Evolutionary conservation across 2,888 invertebrate genomes (phyloP).

Genomic region (Abscondita cerata): DNA sequence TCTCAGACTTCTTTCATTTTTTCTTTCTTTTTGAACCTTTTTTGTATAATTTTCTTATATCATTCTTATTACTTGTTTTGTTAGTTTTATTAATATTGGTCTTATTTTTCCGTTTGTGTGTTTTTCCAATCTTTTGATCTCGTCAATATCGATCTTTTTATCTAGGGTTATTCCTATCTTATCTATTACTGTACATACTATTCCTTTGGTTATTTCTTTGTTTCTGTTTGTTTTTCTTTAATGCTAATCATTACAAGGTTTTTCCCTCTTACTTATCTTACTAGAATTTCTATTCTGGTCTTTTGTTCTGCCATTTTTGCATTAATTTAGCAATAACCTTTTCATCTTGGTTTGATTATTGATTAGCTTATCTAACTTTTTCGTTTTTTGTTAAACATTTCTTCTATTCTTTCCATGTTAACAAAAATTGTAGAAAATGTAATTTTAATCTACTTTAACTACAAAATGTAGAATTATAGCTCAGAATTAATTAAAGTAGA

Average conservation of each 20-base stretch:
- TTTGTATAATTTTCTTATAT: conserved; percentile 10
- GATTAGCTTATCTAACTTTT: neutral
- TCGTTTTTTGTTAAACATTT: neutral
- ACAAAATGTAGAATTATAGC: too few relatives aligned
- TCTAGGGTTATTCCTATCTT: too few relatives aligned
- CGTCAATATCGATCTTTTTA: neutral
- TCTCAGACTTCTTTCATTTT: conserved; percentile 1
- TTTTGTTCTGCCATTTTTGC: neutral
- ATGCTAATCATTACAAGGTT: conserved; percentile 1
- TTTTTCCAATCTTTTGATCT: conserved; percentile 1
- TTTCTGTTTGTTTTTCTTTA: neutral
- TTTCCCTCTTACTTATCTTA: conserved; percentile 2
- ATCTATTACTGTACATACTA: conserved; percentile 3
- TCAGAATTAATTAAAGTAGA: too few relatives aligned
- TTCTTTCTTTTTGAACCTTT: conserved; percentile 1
- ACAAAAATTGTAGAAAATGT: too few relatives aligned
- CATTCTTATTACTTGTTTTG: conserved; percentile 3
- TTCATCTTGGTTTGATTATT: neutral
- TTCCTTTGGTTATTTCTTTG: conserved; percentile 3
- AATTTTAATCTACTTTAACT: too few relatives aligned
- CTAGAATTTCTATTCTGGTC: too few relatives aligned
- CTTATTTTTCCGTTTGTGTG: neutral
- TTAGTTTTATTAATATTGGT: conserved; percentile 8
- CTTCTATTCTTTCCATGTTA: neutral
- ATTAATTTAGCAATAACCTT: neutral